Evolutionary conservation across 2,113 vertebrate species (phyloP), one percentile per base, ranked within the genome.

Genomic region (Sardina pilchardus): DNA sequence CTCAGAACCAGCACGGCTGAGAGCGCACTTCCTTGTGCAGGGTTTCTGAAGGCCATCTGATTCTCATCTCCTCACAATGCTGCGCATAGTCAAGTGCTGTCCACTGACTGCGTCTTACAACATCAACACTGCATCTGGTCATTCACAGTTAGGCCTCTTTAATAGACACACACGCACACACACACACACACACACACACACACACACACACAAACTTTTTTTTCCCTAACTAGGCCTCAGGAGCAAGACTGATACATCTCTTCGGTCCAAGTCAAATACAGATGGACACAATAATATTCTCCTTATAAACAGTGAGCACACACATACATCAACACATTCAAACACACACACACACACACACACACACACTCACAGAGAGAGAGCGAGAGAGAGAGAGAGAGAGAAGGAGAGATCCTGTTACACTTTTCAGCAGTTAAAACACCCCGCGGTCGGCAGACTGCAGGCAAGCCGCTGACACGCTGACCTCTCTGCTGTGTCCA

Each of bases 381-480:
- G 2, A n/a, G 24, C 1, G 39, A 39, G 39, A 39, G 39, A 24
- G 6, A 21, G 56, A 59, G 39, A 59, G 21, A 59, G 6, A 47
- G 16, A 4, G 16, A 7, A 0, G 7, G 6, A 24, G 6, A 21
- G 56, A 59, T n/a, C 56, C n/a, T 59, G 86, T 88, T 82, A 83
- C 59, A 83, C 82, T 47, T 81, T 53, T 81, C 48, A 53, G 78
- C 45, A 83, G 84, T 84, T 81, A 12, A 88, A 86, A 59, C 24
- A 67, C 59, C 67, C 24, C 7, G 56, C 6, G 56, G 56, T n/a
- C 21, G 24, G 56, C 82, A 86, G 56, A 83, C 67, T 85, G 81
- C 84, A 86, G 56, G 63, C 48, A 63, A 84, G 83, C 82, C 84
- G 80, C 36, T 78, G 83, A 89, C 83, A 81, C 84, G 48, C 44